Base-by-base conservation (phyloP, 2,113 vertebrate genomes). In the Ceyx margarethae region DNA sequence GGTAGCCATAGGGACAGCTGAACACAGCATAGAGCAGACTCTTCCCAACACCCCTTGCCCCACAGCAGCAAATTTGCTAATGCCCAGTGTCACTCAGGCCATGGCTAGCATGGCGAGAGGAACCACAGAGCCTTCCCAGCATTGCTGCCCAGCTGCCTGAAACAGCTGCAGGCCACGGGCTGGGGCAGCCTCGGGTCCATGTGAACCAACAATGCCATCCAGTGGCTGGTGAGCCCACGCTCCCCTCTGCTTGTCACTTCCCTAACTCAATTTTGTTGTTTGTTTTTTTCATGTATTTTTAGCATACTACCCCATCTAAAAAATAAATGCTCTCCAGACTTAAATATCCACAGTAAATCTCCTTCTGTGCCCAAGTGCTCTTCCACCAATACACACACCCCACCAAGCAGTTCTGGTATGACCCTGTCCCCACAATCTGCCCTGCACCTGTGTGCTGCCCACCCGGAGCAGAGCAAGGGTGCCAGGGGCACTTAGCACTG, bases 151-250 rank as follows among this genome's bases (percentile, higher is more conserved):
- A 29, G 46, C 6, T 12, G 31, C 51, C 62, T 4, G 75, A 29
- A 2, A 75, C 8, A 0, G 57, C 57, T 48, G 9, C 74, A 17
- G 68, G 9, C 22, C 54, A 10, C 0, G 6, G 74, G 14, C 10
- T 2, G 17, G 73, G 79, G 14, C 73, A 60, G 37, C 26, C 64
- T 20, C 29, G 2, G 10, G 16, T 53, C 57, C 45, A 1, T 18
- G 62, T 79, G 89, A 74, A 50, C 25, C 92, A 60, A 85, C 28
- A 19, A 22, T 74, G 95, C 85, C 91, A 81, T 83, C 93, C 91
- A 73, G 91, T 23, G 89, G 81, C 75, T 45, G 76, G 43, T 46
- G 14, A 18, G 31, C 51, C 78, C 5, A 0, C 1, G 1, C 61
- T 78, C n/a, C 74, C 54, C 45, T 11, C 42, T 0, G 48, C 42